Evolutionary conservation across 2,888 invertebrate species (phyloP), one percentile per base, ranked within the genome.

Genomic region (Cantharis rufa): DNA sequence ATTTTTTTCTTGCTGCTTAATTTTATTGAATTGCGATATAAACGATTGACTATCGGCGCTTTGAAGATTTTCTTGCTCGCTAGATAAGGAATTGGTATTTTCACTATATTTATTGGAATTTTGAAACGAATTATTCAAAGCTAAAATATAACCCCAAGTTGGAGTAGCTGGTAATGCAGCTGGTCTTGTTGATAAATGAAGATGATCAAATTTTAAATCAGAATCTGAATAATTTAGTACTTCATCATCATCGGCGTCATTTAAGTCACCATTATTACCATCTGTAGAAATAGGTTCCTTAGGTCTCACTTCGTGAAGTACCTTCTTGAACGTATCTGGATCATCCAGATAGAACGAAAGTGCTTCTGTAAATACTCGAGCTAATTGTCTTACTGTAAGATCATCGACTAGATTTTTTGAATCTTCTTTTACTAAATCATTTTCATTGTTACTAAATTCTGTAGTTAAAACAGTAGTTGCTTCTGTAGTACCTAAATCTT

Each of bases 331-430:
- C 72, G 92, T 92, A n/a, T 93, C 92, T 0, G 96, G 96, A 86
- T 96, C 94, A 86, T 95, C 93, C 4, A 96, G 89, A 82, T 96
- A 96, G 0, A 94, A 94, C 1, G 94, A 94, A 15, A 96, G 87
- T 0, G 95, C 96, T 84, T 95, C 93, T 0, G 95, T 95, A 83
- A 96, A 96, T 3, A 96, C 94, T 87, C 94, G 94, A 0, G 96
- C 96, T 4, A 96, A 87, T 86, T 95, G 94, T 71, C 95, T 90
- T 0, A 95, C 91, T 87, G 93, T 91, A n/a, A 94, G 90, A 32
- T 87, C 89, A 11, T 91, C 90, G 7, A 93, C 86, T 0, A 93
- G 91, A 18, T 92, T 91, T 83, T 92, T 90, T 82, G 93, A 90
- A 87, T 94, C 91, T 83, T 92, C 90, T 73, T 91, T 88, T 66